These are phyloP conservation scores for Noctua janthe DNA, from an alignment of 2,888 invertebrate species.

Conservation along the genomic window DNA sequence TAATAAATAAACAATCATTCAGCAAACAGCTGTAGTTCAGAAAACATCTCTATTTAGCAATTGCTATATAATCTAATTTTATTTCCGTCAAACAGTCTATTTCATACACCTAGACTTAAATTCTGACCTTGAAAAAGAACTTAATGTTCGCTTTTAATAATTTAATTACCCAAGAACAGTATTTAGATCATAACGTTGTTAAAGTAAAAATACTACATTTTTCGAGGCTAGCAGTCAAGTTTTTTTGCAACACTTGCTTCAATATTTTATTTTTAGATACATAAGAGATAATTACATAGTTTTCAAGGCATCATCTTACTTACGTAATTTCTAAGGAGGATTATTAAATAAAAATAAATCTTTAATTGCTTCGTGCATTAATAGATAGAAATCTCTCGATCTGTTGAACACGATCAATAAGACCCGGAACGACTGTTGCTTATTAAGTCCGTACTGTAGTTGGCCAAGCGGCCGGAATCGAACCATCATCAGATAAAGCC, in stretches of 20 bases:
- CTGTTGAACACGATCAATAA: conserved; percentile 4
- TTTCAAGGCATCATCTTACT: neutral
- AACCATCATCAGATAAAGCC: neutral
- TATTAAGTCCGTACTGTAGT: neutral
- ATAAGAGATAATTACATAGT: neutral
- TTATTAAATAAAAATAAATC: neutral
- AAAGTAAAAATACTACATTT: conserved; percentile 48
- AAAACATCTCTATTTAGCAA: neutral
- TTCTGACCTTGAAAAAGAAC: conserved; percentile 18
- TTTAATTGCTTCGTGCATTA: conserved; percentile 6
- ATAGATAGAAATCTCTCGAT: conserved; percentile 16
- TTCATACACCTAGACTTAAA: conserved; percentile 5
- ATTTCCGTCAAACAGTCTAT: conserved; percentile 1
- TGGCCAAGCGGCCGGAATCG: neutral
- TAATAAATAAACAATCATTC: neutral
- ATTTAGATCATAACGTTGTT: conserved; percentile 48
- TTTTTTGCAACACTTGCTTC: conserved; percentile 12
- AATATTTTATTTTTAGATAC: neutral
- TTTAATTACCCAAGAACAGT: conserved; percentile 36
- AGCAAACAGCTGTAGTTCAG: neutral
- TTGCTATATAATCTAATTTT: neutral
- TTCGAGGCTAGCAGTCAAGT: conserved; percentile 16
- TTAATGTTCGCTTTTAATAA: conserved; percentile 22
- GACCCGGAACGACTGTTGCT: conserved; percentile 15
- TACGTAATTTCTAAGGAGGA: neutral